Percentiles rank a stretch among this genome's conserved stretches.
Evolutionary conservation across 2,113 vertebrate species (phyloP).

Genomic region (Gnathonemus echidnorhynchus): DNA sequence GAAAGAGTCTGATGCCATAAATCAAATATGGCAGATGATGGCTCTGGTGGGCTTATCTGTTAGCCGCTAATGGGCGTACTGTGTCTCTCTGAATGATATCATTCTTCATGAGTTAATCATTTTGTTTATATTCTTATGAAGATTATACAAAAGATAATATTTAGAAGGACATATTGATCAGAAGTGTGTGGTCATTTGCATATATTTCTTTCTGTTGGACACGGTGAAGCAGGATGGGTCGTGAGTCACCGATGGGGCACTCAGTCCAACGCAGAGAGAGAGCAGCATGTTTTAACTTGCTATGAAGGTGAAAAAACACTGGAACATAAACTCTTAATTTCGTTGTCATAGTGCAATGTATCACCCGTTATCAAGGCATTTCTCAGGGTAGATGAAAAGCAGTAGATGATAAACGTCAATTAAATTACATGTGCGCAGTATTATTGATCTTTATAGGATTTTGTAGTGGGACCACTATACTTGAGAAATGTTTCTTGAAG

Average conservation of each 20-base stretch:
- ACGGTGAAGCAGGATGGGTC: not conserved
- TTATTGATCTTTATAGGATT: not conserved
- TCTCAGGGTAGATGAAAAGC: not conserved
- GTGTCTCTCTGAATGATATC: not conserved
- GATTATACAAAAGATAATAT: not conserved
- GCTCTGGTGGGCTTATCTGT: not conserved
- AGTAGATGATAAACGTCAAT: not conserved
- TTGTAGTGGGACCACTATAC: not conserved
- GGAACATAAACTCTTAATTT: not conserved
- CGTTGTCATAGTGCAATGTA: not conserved
- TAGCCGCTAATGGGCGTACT: not conserved
- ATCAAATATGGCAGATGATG: not conserved
- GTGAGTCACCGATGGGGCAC: not conserved
- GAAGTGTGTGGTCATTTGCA: not conserved
- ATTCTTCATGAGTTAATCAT: not conserved
- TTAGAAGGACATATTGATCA: not conserved
- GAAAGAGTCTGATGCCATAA: not conserved
- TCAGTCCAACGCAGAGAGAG: not conserved
- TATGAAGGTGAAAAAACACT: not conserved
- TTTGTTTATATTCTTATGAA: not conserved
- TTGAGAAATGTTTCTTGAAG: not conserved
- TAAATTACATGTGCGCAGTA: not conserved
- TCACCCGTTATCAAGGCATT: not conserved
- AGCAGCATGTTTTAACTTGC: not conserved
- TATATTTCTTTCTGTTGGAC: not conserved